These are phyloP conservation scores for Stichopus chloronotus DNA, from an alignment of 35 echinoderm and acorn worm genomes.

Conservation along the genomic window DNA sequence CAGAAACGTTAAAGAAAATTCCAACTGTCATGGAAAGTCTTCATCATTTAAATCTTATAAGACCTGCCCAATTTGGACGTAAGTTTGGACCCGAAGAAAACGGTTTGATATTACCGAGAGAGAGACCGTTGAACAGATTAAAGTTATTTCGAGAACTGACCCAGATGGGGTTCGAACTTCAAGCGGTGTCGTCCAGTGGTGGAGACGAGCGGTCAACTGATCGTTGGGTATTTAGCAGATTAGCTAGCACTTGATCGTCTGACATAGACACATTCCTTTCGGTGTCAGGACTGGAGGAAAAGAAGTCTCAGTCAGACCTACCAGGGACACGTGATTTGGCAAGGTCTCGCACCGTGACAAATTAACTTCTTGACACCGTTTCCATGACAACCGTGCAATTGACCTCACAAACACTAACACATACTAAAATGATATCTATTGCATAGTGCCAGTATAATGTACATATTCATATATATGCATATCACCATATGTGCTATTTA, in stretches of 20 bases:
- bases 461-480: neutral
- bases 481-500: neutral
- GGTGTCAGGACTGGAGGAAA: too few relatives aligned
- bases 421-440: neutral
- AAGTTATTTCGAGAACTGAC: conserved; percentile 86
- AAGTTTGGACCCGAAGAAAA: conserved; percentile 79
- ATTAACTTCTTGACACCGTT: too few relatives aligned
- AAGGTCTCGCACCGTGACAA: too few relatives aligned
- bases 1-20: conserved; percentile 77
- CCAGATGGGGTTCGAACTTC: conserved; percentile 71
- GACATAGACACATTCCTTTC: neutral
- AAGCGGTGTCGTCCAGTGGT: conserved; percentile 83
- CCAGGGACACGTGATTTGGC: too few relatives aligned
- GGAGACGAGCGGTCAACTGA: conserved; percentile 94
- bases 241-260: neutral
- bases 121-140: conserved; percentile 78
- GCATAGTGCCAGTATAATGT: neutral
- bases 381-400: too few relatives aligned
- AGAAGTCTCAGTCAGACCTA: too few relatives aligned
- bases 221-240: conserved; percentile 83
- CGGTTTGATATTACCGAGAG: conserved; percentile 85
- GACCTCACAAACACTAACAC: too few relatives aligned
- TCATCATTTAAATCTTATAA: conserved; percentile 45
- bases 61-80: conserved; percentile 54
- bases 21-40: conserved; percentile 67